These are phyloP conservation scores for Micrastur ruficollis DNA, from an alignment of 2,797 vertebrate species.

Conservation along the genomic window DNA sequence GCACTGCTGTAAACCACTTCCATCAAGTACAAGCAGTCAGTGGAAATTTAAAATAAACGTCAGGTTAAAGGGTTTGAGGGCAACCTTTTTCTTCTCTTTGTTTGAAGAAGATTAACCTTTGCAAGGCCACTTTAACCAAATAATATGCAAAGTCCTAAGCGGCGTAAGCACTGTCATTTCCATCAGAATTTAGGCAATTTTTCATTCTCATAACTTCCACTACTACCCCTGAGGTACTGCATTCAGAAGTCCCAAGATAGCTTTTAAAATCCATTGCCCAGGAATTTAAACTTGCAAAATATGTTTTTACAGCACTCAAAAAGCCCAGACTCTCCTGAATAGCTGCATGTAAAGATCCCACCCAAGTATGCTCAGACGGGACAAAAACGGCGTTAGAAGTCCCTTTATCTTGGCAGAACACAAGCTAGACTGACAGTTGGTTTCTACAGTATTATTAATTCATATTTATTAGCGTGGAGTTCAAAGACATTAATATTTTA, in stretches of 20 bases:
- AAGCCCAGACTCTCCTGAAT: neutral
- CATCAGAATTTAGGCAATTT: neutral
- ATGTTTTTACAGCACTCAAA: neutral
- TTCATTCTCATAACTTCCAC: neutral
- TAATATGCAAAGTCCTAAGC: neutral
- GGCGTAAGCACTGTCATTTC: neutral
- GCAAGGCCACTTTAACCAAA: neutral
- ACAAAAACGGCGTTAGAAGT: neutral
- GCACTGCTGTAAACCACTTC: neutral
- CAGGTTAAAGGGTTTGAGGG: neutral
- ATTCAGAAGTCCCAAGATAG: neutral
- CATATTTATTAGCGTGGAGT: constrained; percentile 21
- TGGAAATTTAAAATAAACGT: neutral
- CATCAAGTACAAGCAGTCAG: neutral
- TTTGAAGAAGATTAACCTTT: neutral
- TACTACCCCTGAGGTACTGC: neutral
- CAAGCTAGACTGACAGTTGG: neutral
- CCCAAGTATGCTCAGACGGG: neutral
- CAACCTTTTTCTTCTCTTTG: neutral
- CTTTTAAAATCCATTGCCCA: neutral
- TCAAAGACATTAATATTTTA: neutral
- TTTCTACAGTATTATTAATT: constrained; percentile 10
- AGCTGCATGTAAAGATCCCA: neutral
- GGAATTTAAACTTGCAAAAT: constrained; percentile 1
- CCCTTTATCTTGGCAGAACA: neutral